Conservation (phyloP, 2,888 invertebrate species). For the Nudaria mundana region DNA sequence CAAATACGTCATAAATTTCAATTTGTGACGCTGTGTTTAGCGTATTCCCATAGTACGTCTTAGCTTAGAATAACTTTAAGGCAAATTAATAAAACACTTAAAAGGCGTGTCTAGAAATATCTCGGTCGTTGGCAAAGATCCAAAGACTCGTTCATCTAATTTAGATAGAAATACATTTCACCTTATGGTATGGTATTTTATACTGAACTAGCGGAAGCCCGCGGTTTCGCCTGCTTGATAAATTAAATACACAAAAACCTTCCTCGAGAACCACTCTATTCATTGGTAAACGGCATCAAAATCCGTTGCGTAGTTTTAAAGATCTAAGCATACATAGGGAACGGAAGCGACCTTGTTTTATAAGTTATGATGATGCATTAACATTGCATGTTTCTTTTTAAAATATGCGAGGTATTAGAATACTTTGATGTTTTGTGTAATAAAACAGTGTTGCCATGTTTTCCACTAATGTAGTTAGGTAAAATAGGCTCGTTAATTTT, state of each 20-base stretch:
- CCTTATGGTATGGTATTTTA: constrained; percentile 26
- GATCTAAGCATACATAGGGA: too few relatives aligned
- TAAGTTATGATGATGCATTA: too few relatives aligned
- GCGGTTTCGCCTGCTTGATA: too few relatives aligned
- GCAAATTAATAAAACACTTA: constrained; percentile 76
- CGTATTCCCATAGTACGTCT: constrained; percentile 36
- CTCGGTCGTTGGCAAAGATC: constrained; percentile 54
- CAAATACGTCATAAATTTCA: constrained; percentile 17
- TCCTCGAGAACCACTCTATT: too few relatives aligned
- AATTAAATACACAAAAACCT: too few relatives aligned
- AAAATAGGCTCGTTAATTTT: not conserved
- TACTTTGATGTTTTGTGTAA: constrained; percentile 9
- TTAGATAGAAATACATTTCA: constrained; percentile 43
- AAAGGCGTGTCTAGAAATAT: constrained; percentile 75
- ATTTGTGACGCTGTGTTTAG: constrained; percentile 12
- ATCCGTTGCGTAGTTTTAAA: too few relatives aligned
- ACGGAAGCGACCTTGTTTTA: too few relatives aligned
- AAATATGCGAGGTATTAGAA: too few relatives aligned
- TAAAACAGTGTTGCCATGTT: constrained; percentile 1
- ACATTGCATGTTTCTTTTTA: too few relatives aligned
- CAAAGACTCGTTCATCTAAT: constrained; percentile 59
- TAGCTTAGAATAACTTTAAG: constrained; percentile 60
- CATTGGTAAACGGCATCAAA: too few relatives aligned
- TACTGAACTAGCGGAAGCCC: too few relatives aligned
- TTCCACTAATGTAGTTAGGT: not conserved